These are phyloP conservation scores for Muricea muricata DNA, from an alignment of 92 coral and sea anemone genomes.

Conservation along the genomic window DNA sequence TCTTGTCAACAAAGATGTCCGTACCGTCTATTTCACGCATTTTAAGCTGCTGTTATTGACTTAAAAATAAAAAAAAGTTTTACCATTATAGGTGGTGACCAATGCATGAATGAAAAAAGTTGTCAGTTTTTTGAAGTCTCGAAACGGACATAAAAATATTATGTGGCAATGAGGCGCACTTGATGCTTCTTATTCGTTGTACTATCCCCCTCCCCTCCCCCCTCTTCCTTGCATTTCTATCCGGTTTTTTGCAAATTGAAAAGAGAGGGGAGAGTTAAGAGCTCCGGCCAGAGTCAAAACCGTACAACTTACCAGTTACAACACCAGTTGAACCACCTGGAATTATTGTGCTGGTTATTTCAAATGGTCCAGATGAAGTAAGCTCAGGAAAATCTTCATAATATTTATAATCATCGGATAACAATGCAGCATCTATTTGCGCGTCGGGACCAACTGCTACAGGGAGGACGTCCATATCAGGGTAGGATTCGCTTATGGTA, in stretches of 20 bases:
- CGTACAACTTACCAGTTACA: background rate
- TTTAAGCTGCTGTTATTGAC: no score
- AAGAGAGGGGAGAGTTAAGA: background rate
- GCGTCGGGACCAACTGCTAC: slow-evolving; percentile 21
- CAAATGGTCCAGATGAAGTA: slow-evolving; percentile 7
- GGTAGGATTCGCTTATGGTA: background rate
- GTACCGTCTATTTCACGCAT: no score
- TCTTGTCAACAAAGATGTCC: no score
- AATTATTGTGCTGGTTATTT: background rate
- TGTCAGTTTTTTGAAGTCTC: no score
- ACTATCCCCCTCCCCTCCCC: no score
- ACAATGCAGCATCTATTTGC: background rate
- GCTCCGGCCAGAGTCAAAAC: background rate
- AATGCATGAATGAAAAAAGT: no score
- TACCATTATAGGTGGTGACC: no score
- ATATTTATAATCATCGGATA: background rate
- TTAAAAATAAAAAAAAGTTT: no score
- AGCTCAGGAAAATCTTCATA: slow-evolving; percentile 26
- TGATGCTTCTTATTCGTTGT: no score
- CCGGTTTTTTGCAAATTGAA: background rate
- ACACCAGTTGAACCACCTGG: background rate
- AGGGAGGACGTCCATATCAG: background rate
- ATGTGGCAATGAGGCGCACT: no score
- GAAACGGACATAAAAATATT: no score
- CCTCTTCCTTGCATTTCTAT: no score